Base-by-base conservation (phyloP, 1,140 invertebrate genomes). In the Scaptomyza pallida region DNA sequence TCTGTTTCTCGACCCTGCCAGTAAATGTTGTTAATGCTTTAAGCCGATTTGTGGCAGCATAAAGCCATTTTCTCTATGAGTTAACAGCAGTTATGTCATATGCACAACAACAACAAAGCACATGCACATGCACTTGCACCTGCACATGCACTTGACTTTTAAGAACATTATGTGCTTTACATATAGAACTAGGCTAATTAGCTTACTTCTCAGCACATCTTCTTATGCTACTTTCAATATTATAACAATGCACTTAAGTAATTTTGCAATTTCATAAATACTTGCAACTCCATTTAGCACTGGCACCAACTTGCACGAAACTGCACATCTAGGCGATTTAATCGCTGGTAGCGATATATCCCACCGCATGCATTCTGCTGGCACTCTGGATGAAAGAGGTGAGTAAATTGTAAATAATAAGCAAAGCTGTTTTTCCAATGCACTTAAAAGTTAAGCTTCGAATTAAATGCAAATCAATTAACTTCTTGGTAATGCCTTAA, bases 301-400 rank as follows among this genome's bases (percentile, higher is more conserved):
- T 72, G 81, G 89, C 89, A 90, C 89, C 67, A 90, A 83, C 69
- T 57, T 63, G 75, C 89, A 90, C 89, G 86, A 90, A 83, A 68
- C 55, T 57, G 68, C 78, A 82, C 78, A 72, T 72, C 75, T 75
- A 13, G 82, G 72, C 69, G 89, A 90, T 72, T 71, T 86, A 72
- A 65, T 86, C 61, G 79, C 89, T 78, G 89, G 85, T 78, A 89
- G 89, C 68, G 78, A 89, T 60, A 90, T 90, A 45, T 78, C 80
- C 83, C 89, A 90, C 89, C 89, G 85, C 80, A 90, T 81, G 54
- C 82, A 90, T 45, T 68, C 85, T 4, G 80, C 71, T n/a, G 62
- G 65, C 51, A 72, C 62, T n/a, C 75, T 86, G 78, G 89, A 90
- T 3, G 89, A 90, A 41, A 73, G 89, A 86, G 89, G 89, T 90